Percentiles rank a stretch among this genome's conserved stretches.
These are phyloP conservation scores for Drosophila nebulosa DNA, from an alignment of 1,140 invertebrate genomes.

Conservation along the genomic window DNA sequence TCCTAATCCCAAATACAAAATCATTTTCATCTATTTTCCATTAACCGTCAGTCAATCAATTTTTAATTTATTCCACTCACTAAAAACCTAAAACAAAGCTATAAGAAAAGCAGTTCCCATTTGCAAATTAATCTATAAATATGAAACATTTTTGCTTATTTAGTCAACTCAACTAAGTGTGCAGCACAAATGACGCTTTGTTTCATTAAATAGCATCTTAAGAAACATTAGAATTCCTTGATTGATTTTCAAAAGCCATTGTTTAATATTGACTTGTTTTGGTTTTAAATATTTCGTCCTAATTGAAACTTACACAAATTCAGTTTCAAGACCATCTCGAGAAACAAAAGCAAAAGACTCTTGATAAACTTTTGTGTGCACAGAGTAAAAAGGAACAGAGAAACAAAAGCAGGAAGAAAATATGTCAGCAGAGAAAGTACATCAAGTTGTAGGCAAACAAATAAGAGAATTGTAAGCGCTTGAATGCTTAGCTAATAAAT, in stretches of 20 bases:
- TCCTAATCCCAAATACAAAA: neutral
- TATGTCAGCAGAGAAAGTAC: neutral
- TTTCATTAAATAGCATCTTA: too few relatives aligned
- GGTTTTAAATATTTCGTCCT: neutral
- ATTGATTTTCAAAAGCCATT: too few relatives aligned
- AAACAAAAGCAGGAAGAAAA: too few relatives aligned
- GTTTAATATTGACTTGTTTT: neutral
- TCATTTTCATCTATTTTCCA: neutral
- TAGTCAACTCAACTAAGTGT: too few relatives aligned
- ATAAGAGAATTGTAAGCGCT: conserved; percentile 36
- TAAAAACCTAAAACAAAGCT: too few relatives aligned
- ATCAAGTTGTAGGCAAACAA: neutral
- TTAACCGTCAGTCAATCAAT: too few relatives aligned
- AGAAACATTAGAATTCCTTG: too few relatives aligned
- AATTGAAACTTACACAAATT: neutral
- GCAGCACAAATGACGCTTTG: too few relatives aligned
- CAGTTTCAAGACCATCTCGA: neutral
- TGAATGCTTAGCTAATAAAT: conserved; percentile 63
- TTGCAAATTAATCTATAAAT: too few relatives aligned
- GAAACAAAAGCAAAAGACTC: neutral
- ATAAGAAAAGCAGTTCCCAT: too few relatives aligned
- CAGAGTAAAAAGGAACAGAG: neutral
- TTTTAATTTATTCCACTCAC: too few relatives aligned
- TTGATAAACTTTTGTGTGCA: neutral
- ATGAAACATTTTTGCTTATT: too few relatives aligned